Conservation (phyloP, 2,113 vertebrate genomes). For the Nesogale talazaci region DNA sequence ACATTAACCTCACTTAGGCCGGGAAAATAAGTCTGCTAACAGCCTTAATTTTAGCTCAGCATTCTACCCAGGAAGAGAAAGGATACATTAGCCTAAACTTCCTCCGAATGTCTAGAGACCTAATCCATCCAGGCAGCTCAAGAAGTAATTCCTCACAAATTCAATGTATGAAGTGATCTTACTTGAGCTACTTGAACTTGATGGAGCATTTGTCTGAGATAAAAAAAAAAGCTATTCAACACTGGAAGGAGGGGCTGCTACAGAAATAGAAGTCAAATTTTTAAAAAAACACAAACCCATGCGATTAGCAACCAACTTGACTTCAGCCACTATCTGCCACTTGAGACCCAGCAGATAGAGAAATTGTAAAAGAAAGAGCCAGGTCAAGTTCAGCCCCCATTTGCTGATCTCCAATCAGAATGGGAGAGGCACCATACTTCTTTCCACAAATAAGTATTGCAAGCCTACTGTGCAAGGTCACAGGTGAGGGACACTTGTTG, state of each 20-base stretch:
- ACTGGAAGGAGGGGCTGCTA: background rate
- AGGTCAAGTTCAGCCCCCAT: background rate
- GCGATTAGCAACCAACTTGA: background rate
- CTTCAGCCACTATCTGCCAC: background rate
- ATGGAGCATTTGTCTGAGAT: background rate
- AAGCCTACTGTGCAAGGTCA: background rate
- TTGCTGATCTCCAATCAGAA: background rate
- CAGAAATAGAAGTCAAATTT: background rate
- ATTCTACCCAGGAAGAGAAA: background rate
- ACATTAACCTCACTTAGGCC: background rate
- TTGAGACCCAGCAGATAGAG: background rate
- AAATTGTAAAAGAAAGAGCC: background rate
- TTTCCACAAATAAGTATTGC: background rate
- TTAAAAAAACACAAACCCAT: background rate
- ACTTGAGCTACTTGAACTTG: background rate
- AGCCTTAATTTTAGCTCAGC: background rate
- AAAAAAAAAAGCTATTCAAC: background rate
- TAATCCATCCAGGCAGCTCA: constrained; percentile 22
- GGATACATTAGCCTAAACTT: background rate
- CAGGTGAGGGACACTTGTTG: too few relatives aligned
- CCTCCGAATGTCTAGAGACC: background rate
- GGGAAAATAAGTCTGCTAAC: background rate
- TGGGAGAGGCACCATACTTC: too few relatives aligned
- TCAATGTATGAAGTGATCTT: background rate
- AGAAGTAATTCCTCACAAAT: background rate